A percentile compares a stretch with the other conserved stretches of the same genome.
phyloP scores from a whole-genome alignment of 2,888 invertebrate genomes.

The Pyrochroa serraticornis region DNA sequence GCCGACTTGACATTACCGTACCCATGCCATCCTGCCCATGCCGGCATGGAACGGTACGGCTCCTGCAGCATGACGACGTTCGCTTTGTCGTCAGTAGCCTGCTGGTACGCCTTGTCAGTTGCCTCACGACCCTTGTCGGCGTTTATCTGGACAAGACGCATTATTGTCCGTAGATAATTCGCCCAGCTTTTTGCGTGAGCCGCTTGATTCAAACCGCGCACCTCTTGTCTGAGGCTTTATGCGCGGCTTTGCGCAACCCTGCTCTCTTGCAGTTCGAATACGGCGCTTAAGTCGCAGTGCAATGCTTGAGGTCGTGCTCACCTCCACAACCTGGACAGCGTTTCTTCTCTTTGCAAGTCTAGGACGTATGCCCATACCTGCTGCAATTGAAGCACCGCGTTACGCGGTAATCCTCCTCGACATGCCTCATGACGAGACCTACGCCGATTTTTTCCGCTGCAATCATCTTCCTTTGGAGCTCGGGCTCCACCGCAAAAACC shows the following conservation, averaged over 20 bases:
- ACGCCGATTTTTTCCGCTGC: neutral
- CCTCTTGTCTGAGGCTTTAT: neutral
- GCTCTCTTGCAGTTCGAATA: slow-evolving; percentile 1
- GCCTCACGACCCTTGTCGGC: slow-evolving; percentile 14
- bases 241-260: too few species aligned
- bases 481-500: slow-evolving; percentile 1
- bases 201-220: neutral
- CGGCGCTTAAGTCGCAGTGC: neutral
- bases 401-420: neutral
- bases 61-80: slow-evolving; percentile 14
- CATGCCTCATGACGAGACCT: neutral
- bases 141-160: slow-evolving; percentile 10
- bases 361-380: slow-evolving; percentile 1
- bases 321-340: slow-evolving; percentile 4
- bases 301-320: neutral
- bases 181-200: neutral
- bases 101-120: neutral
- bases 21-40: slow-evolving; percentile 1
- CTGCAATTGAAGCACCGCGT: slow-evolving; percentile 10
- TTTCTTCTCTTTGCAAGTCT: neutral
- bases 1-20: slow-evolving; percentile 4
- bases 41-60: slow-evolving; percentile 2
- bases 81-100: neutral
- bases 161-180: slow-evolving; percentile 41
- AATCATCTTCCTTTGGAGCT: neutral